Evolutionary conservation across 2,113 vertebrate genomes (phyloP).

Genomic region (Abramis brama): DNA sequence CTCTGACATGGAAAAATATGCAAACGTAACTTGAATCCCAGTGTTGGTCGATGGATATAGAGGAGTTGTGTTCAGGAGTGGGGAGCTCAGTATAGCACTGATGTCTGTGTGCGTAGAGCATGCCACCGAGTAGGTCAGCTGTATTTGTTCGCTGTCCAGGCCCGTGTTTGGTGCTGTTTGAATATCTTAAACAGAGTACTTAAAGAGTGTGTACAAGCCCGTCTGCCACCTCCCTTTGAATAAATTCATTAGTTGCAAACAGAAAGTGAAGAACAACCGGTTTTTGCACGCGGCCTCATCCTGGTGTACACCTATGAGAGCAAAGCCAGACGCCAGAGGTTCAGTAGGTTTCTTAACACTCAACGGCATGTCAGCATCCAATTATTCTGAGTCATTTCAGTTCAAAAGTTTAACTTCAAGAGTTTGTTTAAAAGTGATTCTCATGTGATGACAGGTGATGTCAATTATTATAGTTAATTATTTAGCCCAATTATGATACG

Average conservation of each 20-base stretch:
- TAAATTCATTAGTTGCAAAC: slow-evolving; percentile 25
- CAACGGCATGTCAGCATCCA: neutral
- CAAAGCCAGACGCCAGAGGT: neutral
- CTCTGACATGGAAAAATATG: slow-evolving; percentile 27
- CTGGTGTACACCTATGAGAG: neutral
- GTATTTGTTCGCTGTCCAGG: slow-evolving; percentile 28
- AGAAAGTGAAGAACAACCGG: slow-evolving; percentile 5
- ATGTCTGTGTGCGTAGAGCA: neutral
- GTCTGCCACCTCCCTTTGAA: slow-evolving; percentile 38
- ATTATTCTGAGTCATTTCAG: slow-evolving; percentile 1
- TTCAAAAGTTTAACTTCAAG: neutral
- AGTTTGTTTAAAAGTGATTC: neutral
- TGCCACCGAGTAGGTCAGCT: slow-evolving; percentile 23
- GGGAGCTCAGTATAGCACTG: neutral
- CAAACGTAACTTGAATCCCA: slow-evolving; percentile 27
- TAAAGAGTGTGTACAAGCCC: neutral
- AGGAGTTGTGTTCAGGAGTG: neutral
- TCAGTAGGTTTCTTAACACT: neutral
- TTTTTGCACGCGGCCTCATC: neutral
- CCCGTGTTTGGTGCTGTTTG: slow-evolving; percentile 16
- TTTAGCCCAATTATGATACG: neutral
- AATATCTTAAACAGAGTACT: slow-evolving; percentile 13
- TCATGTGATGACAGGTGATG: neutral
- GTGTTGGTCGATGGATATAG: slow-evolving; percentile 24
- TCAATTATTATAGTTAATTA: too few relatives aligned